Evolutionary conservation across 2,888 invertebrate species (phyloP).

Genomic region (Pomacea canaliculata): DNA sequence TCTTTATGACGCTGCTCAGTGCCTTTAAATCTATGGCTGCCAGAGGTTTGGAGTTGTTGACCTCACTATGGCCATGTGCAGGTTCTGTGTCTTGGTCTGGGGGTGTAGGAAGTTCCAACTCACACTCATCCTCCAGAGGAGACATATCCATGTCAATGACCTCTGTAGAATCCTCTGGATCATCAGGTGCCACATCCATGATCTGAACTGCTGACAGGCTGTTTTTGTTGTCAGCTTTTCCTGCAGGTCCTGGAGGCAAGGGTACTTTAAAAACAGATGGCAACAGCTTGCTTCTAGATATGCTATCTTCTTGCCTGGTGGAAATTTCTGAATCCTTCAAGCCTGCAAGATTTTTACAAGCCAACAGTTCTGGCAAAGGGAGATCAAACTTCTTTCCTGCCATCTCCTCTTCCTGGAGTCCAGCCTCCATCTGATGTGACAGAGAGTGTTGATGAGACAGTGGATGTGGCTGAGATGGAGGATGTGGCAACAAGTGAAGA

Average conservation of each 20-base stretch:
- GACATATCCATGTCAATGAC: slow-evolving; percentile 77
- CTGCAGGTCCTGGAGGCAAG: slow-evolving; percentile 24
- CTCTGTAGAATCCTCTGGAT: slow-evolving; percentile 70
- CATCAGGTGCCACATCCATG: slow-evolving; percentile 13
- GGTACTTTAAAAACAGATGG: slow-evolving; percentile 30
- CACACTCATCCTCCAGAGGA: slow-evolving; percentile 58
- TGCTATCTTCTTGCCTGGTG: neutral
- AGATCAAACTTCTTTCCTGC: neutral
- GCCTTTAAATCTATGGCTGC: slow-evolving; percentile 44
- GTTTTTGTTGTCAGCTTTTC: neutral
- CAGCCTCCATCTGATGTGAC: slow-evolving; percentile 20
- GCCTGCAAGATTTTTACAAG: neutral
- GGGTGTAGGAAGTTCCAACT: slow-evolving; percentile 55
- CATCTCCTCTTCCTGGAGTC: slow-evolving; percentile 27
- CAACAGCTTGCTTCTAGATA: slow-evolving; percentile 7
- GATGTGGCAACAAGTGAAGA: slow-evolving; percentile 12
- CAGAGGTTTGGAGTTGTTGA: slow-evolving; percentile 24
- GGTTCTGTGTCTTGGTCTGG: slow-evolving; percentile 8
- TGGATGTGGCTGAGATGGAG: slow-evolving; percentile 10
- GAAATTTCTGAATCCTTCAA: neutral
- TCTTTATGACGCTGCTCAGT: slow-evolving; percentile 44
- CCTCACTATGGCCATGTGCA: neutral
- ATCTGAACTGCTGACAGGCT: neutral
- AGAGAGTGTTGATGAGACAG: slow-evolving; percentile 19
- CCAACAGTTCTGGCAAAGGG: neutral